Percentiles rank a stretch among this genome's conserved stretches.
Conservation (phyloP, 1,140 invertebrate species). For the Drosophila punjabiensis region DNA sequence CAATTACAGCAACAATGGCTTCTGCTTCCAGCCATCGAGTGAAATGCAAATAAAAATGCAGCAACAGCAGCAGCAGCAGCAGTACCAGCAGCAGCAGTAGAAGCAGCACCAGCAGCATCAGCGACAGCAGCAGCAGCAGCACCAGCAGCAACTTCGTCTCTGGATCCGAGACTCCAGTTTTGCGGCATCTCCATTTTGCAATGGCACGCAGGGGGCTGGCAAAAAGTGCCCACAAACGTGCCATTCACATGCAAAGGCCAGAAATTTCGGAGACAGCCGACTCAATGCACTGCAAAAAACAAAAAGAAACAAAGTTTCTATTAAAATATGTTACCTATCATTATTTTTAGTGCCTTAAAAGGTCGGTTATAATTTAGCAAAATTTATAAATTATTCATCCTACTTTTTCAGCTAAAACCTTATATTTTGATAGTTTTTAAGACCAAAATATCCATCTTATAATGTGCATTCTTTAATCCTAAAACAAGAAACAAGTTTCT, state of each 20-base stretch:
- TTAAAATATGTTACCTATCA: neutral
- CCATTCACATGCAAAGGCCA: conserved; percentile 76
- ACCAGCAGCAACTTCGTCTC: neutral
- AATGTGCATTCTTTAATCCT: neutral
- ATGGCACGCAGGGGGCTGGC: conserved; percentile 23
- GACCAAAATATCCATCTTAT: neutral
- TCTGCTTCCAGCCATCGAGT: conserved; percentile 23
- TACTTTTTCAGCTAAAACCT: neutral
- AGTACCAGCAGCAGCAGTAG: no score
- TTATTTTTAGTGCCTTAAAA: neutral
- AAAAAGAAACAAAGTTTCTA: no score
- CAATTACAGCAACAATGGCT: conserved; percentile 77
- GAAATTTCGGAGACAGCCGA: conserved; percentile 40
- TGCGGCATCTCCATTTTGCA: conserved; percentile 63
- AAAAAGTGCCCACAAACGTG: conserved; percentile 71
- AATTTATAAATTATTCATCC: neutral
- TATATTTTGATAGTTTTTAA: neutral
- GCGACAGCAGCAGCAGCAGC: neutral
- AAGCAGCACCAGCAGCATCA: neutral
- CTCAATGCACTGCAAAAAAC: neutral
- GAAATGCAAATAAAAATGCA: conserved; percentile 76
- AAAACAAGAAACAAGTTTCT: neutral
- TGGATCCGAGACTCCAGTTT: conserved; percentile 15
- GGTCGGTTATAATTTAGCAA: neutral
- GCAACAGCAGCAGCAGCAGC: neutral